phyloP scores from a whole-genome alignment of 1,140 invertebrate genomes.

The Polypedilum pembai region DNA sequence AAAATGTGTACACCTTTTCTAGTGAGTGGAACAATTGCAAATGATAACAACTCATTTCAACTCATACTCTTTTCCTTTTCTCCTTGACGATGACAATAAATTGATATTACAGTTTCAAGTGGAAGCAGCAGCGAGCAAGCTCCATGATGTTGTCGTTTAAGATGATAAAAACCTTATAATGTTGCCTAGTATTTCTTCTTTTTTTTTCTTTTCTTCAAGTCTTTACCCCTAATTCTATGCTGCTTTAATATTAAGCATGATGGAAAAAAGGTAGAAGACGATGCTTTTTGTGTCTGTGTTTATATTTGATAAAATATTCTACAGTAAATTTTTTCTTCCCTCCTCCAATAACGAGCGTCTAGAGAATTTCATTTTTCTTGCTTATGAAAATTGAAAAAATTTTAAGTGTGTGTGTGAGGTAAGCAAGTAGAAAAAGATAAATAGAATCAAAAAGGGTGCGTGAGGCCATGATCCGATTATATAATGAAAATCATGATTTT shows the following conservation, averaged over 20 bases:
- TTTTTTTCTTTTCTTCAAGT: not conserved
- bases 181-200: not conserved
- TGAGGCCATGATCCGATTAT: constrained; percentile 4
- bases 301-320: not conserved
- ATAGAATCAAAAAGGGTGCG: not conserved
- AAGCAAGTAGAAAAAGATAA: not conserved
- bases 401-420: not conserved
- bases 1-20: not conserved
- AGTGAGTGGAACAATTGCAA: not conserved
- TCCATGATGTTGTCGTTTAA: constrained; percentile 20
- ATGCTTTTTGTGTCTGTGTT: not conserved
- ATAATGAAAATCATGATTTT: not conserved
- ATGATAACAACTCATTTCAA: constrained; percentile 17
- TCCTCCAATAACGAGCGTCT: constrained; percentile 3
- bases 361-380: not conserved
- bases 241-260: not conserved
- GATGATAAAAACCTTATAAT: constrained; percentile 21
- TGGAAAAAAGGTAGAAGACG: not conserved
- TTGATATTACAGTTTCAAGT: constrained; percentile 27
- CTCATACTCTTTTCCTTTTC: not conserved
- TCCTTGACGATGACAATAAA: not conserved
- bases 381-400: constrained; percentile 22
- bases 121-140: not conserved
- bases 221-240: not conserved
- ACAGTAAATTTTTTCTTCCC: not conserved